These are phyloP conservation scores for Hippotragus niger DNA, from an alignment of 2,113 vertebrate species.

Conservation along the genomic window DNA sequence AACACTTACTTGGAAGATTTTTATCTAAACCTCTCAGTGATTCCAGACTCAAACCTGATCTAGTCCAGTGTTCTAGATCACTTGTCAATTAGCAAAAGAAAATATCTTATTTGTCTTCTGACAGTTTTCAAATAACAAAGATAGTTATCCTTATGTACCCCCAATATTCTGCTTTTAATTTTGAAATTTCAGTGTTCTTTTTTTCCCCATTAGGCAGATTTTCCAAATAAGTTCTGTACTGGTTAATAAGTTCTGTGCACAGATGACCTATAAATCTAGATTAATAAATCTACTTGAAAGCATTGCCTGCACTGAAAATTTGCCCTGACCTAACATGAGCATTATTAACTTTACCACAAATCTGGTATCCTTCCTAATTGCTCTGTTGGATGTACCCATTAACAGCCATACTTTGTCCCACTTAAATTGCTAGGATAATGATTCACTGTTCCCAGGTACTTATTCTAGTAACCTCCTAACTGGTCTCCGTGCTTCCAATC, in stretches of 20 bases:
- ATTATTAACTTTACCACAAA: not conserved
- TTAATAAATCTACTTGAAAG: not conserved
- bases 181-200: not conserved
- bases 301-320: not conserved
- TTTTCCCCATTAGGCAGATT: not conserved
- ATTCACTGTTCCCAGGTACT: not conserved
- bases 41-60: not conserved
- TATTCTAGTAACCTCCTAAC: not conserved
- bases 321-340: not conserved
- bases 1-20: not conserved
- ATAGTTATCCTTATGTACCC: not conserved
- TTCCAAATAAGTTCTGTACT: not conserved
- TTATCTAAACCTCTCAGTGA: not conserved
- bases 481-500: not conserved
- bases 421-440: not conserved
- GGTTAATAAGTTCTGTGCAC: not conserved
- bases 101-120: not conserved
- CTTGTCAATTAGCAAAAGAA: not conserved
- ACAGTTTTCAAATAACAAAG: not conserved
- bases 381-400: not conserved
- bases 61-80: not conserved
- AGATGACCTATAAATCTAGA: not conserved
- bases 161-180: not conserved
- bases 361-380: not conserved
- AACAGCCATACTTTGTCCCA: not conserved